Evolutionary conservation across 2,113 vertebrate species (phyloP), one percentile per base, ranked within the genome.

Genomic region (Eptesicus fuscus): DNA sequence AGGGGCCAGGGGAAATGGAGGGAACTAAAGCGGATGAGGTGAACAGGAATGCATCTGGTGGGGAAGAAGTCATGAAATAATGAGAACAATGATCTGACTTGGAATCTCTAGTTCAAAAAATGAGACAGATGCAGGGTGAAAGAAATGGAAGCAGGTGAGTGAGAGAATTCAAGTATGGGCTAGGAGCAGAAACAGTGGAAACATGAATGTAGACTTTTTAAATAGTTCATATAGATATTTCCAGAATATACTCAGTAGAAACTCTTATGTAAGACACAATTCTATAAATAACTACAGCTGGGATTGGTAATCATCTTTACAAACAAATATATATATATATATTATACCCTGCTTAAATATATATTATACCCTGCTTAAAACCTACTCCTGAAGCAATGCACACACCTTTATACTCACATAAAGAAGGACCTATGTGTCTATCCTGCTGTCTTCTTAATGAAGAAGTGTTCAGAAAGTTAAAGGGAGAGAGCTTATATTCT

Each of bases 61-160:
- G 53, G 53, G 14, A 16, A 61, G 20, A 82, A 61, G 53, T 63
- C 40, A 71, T 1, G 32, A 93, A 91, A 84, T 49, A 37, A 56
- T n/a, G 53, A 82, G 83, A 90, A 53, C 1, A 40, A 61, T 83
- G 16, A n/a, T 37, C 37, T 78, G 32, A 51, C 13, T 67, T 83
- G 28, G 40, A 91, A 47, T 69, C 9, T 88, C 71, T 90, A 37
- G 25, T 77, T 80, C 65, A 53, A 90, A 78, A 56, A 70, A 23
- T 7, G 3, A 83, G 47, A 22, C 35, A 86, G 18, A 83, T 49
- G 59, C 1, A 10, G 28, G 7, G 23, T 61, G 20, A 51, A 76
- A 76, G 53, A 90, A 78, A 90, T 53, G 35, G 56, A 83, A 91
- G 28, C 9, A 17, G 12, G 1, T 49, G 13, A 79, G 20, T 42